phyloP scores from a whole-genome alignment of 2,888 invertebrate species.

The Taphrorychus bicolor region DNA sequence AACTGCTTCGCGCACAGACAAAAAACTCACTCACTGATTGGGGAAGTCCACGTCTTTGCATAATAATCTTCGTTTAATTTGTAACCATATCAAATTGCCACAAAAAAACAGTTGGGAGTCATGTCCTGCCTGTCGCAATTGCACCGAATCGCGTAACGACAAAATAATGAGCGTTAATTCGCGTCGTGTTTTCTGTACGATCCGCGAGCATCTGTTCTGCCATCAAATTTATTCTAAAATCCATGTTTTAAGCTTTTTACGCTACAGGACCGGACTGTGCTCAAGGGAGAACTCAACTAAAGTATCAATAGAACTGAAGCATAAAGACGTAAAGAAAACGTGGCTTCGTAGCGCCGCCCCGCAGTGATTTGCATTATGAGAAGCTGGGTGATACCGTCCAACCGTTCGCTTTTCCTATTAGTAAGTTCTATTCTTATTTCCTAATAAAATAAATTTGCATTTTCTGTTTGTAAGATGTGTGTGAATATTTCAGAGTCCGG shows the following conservation, averaged over 20 bases:
- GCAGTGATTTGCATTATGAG: background rate
- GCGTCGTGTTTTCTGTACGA: conserved; percentile 16
- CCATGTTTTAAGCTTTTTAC: conserved; percentile 20
- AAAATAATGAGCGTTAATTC: conserved; percentile 37
- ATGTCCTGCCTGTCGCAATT: conserved; percentile 11
- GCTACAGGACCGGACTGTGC: conserved; percentile 11
- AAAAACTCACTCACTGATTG: background rate
- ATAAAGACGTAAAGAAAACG: background rate
- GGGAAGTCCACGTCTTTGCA: conserved; percentile 4
- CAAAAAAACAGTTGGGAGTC: conserved; percentile 18
- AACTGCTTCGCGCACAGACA: background rate
- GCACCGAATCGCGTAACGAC: conserved; percentile 32
- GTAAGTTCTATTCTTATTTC: no score
- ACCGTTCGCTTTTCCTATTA: no score
- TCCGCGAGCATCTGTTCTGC: conserved; percentile 33
- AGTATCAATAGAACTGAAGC: no score
- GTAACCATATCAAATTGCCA: background rate
- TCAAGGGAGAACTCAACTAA: no score
- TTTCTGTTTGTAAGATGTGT: background rate
- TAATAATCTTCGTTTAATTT: background rate
- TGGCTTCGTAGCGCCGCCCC: background rate
- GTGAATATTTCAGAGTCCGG: conserved; percentile 1
- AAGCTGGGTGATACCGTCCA: background rate
- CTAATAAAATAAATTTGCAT: no score
- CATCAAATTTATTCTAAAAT: conserved; percentile 33